Evolutionary conservation across 2,888 invertebrate species (phyloP).

Genomic region (Lobophora halterata): DNA sequence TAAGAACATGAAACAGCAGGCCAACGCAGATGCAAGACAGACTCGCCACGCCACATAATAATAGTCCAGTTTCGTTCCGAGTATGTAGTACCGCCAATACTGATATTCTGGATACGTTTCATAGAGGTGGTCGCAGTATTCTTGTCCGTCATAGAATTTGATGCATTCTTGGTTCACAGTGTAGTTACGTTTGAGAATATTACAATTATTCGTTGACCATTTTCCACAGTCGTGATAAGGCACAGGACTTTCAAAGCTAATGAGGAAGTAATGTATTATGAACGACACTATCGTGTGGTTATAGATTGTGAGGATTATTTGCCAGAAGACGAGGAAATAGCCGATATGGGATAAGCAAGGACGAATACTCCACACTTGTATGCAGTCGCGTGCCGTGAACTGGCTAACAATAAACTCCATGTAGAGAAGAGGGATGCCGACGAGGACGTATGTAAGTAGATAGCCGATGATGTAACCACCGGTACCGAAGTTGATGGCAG

Average conservation of each 20-base stretch:
- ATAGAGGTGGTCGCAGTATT: constrained; percentile 47
- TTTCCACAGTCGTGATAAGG: constrained; percentile 59
- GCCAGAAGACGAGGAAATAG: constrained; percentile 53
- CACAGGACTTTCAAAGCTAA: constrained; percentile 61
- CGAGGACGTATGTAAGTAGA: constrained; percentile 37
- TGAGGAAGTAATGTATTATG: constrained; percentile 59
- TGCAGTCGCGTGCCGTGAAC: constrained; percentile 62
- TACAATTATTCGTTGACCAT: constrained; percentile 50
- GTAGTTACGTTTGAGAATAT: constrained; percentile 50
- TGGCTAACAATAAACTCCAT: constrained; percentile 66
- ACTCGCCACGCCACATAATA: constrained; percentile 57
- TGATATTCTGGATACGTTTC: constrained; percentile 62
- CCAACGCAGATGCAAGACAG: constrained; percentile 52
- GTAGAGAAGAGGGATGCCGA: constrained; percentile 64
- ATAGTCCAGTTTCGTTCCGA: constrained; percentile 25
- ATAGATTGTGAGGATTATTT: constrained; percentile 43
- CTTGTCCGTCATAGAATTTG: constrained; percentile 28
- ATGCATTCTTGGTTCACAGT: constrained; percentile 60
- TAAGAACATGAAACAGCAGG: constrained; percentile 42
- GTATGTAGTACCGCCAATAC: constrained; percentile 51
- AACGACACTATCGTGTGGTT: constrained; percentile 53
- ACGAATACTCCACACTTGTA: constrained; percentile 59
- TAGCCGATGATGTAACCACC: constrained; percentile 44
- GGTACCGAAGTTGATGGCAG: constrained; percentile 45
- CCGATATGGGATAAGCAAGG: constrained; percentile 59